Percentiles rank a stretch among this genome's conserved stretches.
phyloP scores from a whole-genome alignment of 2,113 vertebrate genomes.

The Bos taurus region DNA sequence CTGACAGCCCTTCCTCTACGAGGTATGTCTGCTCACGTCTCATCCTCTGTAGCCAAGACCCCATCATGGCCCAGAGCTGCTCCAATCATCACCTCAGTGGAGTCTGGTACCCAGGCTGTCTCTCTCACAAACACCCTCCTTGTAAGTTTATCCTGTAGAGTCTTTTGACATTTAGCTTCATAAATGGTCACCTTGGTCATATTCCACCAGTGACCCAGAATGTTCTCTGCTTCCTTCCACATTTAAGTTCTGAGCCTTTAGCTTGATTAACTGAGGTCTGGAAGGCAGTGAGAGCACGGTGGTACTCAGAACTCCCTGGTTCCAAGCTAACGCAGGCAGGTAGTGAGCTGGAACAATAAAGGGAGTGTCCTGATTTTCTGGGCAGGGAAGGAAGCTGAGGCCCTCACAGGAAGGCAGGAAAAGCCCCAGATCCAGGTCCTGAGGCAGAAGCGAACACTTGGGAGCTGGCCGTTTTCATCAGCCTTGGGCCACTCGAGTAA shows the following conservation, averaged over 20 bases:
- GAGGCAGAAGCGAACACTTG: accelerated
- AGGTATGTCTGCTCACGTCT: not conserved
- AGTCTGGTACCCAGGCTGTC: not conserved
- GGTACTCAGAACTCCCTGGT: too few species aligned
- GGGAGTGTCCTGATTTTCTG: accelerated
- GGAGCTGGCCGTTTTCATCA: not conserved
- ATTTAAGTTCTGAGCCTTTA: not conserved
- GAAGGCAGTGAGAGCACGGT: accelerated
- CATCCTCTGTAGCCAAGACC: not conserved
- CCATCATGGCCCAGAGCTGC: accelerated
- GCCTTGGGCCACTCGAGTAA: not conserved
- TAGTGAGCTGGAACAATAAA: not conserved
- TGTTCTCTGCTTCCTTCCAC: not conserved
- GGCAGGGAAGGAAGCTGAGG: not conserved
- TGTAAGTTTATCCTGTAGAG: not conserved
- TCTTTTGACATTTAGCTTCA: not conserved
- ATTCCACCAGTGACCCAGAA: not conserved
- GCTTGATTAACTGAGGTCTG: not conserved
- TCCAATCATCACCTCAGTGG: accelerated
- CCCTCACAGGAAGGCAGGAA: not conserved
- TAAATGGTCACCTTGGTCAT: not conserved
- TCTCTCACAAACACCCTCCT: not conserved
- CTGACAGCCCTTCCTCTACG: not conserved
- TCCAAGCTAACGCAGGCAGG: not conserved
- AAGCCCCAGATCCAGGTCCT: not conserved